Evolutionary conservation across 2,888 invertebrate genomes (phyloP).

Genomic region (Andrena bucephala): DNA sequence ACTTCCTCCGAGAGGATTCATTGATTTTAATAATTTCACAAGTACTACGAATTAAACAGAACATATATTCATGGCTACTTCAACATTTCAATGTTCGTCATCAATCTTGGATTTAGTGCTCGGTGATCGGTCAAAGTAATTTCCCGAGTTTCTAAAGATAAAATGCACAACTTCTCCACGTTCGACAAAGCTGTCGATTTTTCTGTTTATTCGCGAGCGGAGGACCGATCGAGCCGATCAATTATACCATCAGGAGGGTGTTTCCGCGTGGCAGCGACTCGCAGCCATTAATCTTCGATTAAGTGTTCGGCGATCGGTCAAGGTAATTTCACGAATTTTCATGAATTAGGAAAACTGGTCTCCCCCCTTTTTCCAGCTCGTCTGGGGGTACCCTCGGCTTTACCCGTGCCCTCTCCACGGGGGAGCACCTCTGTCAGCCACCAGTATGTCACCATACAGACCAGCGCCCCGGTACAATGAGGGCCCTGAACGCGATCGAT

Average conservation of each 20-base stretch:
- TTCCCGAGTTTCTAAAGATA: constrained; percentile 72
- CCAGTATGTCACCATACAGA: constrained; percentile 84
- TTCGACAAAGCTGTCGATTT: background rate
- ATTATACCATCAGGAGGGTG: constrained; percentile 32
- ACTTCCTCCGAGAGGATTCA: background rate
- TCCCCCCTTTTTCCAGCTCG: constrained; percentile 47
- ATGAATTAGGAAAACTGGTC: constrained; percentile 80
- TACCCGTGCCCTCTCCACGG: constrained; percentile 56
- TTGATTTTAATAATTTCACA: background rate
- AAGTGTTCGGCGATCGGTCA: constrained; percentile 83
- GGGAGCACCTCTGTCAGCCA: constrained; percentile 76
- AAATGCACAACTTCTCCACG: background rate
- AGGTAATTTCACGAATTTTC: constrained; percentile 84
- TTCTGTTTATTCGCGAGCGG: background rate
- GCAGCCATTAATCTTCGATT: constrained; percentile 84
- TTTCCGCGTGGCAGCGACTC: constrained; percentile 8
- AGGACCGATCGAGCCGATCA: constrained; percentile 2
- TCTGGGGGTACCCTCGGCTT: constrained; percentile 16
- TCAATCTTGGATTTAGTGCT: constrained; percentile 83
- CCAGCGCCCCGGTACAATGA: constrained; percentile 83
- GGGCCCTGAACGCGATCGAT: constrained; percentile 79
- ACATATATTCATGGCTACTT: background rate
- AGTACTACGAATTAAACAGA: background rate
- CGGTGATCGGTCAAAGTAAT: constrained; percentile 81
- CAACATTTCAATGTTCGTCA: constrained; percentile 61